Evolutionary conservation across 1,140 invertebrate species (phyloP), one percentile per base, ranked within the genome.

Genomic region (Pachypeltis micranthus): DNA sequence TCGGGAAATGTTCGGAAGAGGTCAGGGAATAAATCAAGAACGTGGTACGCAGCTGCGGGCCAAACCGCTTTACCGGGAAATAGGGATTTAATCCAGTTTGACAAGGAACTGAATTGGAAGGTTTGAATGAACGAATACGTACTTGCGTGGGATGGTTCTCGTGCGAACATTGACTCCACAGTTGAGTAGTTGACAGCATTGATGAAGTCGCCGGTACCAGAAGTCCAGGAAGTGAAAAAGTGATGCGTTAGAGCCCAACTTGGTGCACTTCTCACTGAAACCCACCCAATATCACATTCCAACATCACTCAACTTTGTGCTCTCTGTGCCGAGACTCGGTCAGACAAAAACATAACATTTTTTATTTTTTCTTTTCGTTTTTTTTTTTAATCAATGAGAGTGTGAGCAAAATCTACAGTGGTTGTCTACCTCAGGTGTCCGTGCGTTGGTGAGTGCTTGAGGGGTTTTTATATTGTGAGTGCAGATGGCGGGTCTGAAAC

Each of bases 401-500:
- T 63, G 62, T 63, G 62, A 63, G 51, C 47, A 54, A 64, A 64
- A 64, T 64, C 57, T 64, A 64, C 63, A 55, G 59, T 61, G 63
- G 47, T 61, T 7, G 21, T 55, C 61, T 62, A 54, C 28, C 61
- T 55, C 44, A 47, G 59, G 59, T 61, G 44, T 61, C 59, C 31
- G 59, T 61, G 31, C 59, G 59, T 61, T 61, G 59, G 59, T 61
- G 31, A 47, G 59, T 63, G 61, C 51, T 39, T 55, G 61, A 54
- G 51, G 47, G 51, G 19, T n/a, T 62, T 24, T 51, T 47, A 60
- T 44, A 23, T 47, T 62, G 39, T 62, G 28, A 63, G 63, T 63
- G 63, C 63, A 63, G 51, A 31, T 63, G 63, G 63, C 63, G 51
- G 63, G 51, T 63, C 63, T 63, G 63, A 63, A 63, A 63, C 63